phyloP scores from a whole-genome alignment of 2,888 invertebrate species.

The Brenthis daphne region DNA sequence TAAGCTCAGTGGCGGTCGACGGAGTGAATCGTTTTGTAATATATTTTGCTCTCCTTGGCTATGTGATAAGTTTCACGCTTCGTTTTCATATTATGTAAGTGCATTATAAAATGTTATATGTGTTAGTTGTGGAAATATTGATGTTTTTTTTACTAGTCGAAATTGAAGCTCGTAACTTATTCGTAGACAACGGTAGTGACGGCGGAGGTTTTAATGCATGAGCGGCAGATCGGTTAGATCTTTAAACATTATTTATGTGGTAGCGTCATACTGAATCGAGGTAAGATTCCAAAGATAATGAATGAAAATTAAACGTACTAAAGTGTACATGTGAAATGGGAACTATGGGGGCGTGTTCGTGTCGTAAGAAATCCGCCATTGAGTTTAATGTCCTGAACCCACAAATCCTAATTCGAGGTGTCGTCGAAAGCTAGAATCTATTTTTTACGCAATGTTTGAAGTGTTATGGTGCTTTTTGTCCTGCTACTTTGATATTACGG shows the following conservation, averaged over 20 bases:
- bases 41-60: constrained; percentile 4
- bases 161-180: constrained; percentile 13
- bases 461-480: constrained; percentile 40
- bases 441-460: constrained; percentile 29
- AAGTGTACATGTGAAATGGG: too few relatives aligned
- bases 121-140: constrained; percentile 6
- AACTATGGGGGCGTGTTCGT: background rate
- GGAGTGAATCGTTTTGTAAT: background rate
- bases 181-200: constrained; percentile 8
- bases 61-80: constrained; percentile 14
- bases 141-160: constrained; percentile 23
- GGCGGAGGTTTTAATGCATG: background rate
- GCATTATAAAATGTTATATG: constrained; percentile 14
- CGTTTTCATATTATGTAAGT: constrained; percentile 8
- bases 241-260: background rate
- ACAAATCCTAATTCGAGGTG: constrained; percentile 10
- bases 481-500: constrained; percentile 33
- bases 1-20: constrained; percentile 5
- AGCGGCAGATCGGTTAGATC: constrained; percentile 4
- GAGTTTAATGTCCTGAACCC: background rate
- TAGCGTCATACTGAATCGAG: background rate
- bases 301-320: background rate
- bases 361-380: constrained; percentile 2
- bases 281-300: background rate
- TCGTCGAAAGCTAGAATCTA: constrained; percentile 22